These are phyloP conservation scores for Amphiprion ocellaris DNA, from an alignment of 2,113 vertebrate genomes.

Conservation along the genomic window DNA sequence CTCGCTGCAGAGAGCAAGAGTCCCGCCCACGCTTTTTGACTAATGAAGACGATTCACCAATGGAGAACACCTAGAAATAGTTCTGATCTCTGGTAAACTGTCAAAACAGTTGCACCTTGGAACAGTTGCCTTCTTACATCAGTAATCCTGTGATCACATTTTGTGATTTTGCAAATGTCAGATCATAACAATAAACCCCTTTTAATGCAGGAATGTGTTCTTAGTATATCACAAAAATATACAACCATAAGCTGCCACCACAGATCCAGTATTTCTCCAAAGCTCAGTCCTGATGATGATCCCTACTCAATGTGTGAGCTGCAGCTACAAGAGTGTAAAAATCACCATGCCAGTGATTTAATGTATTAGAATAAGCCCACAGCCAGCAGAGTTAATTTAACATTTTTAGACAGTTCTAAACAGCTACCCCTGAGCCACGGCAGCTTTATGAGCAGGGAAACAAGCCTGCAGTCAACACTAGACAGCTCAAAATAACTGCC, in stretches of 20 bases:
- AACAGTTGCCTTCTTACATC: slow-evolving; percentile 8
- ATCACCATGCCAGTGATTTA: slow-evolving; percentile 27
- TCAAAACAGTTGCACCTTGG: slow-evolving; percentile 50
- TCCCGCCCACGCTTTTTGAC: slow-evolving; percentile 85
- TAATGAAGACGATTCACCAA: slow-evolving; percentile 84
- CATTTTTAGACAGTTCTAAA: slow-evolving; percentile 56
- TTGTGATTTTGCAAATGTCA: slow-evolving; percentile 9
- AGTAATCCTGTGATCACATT: background rate
- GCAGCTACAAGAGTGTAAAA: slow-evolving; percentile 22
- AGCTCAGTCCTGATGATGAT: background rate
- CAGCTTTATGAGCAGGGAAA: slow-evolving; percentile 41
- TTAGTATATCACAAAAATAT: background rate
- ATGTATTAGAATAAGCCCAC: slow-evolving; percentile 51
- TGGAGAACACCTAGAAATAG: slow-evolving; percentile 71
- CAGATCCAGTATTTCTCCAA: too few relatives aligned
- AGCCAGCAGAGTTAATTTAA: slow-evolving; percentile 52
- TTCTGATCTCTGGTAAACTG: slow-evolving; percentile 61
- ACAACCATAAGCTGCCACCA: slow-evolving; percentile 1
- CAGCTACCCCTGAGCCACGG: slow-evolving; percentile 37
- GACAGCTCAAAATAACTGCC: slow-evolving; percentile 40
- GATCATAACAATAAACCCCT: background rate
- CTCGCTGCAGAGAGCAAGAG: slow-evolving; percentile 81
- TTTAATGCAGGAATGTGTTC: background rate
- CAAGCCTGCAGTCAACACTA: slow-evolving; percentile 36
- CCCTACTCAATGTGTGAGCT: background rate